phyloP scores from a whole-genome alignment of 2,888 invertebrate species.

The Dorcus parallelipipedus region DNA sequence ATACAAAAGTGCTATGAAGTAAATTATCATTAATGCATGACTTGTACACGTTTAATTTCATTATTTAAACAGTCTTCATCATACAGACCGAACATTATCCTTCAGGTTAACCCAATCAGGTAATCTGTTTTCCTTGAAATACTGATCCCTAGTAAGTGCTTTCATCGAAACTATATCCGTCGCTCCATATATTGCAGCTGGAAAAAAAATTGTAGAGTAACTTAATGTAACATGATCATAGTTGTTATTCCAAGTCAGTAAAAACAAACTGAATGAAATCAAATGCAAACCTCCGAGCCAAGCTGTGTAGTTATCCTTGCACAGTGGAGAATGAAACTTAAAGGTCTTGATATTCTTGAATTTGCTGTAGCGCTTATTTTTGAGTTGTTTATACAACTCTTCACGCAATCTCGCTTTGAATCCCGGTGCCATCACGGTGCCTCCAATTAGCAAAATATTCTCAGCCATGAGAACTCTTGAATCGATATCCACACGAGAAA shows the following conservation, averaged over 20 bases:
- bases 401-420: conserved; percentile 74
- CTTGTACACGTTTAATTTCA: too few species aligned
- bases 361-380: conserved; percentile 60
- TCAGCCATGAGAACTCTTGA: conserved; percentile 71
- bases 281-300: conserved; percentile 74
- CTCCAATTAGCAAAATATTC: conserved; percentile 85
- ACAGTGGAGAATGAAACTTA: conserved; percentile 78
- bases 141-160: conserved; percentile 72
- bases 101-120: conserved; percentile 79
- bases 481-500: conserved; percentile 81
- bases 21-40: too few species aligned
- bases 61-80: conserved; percentile 22
- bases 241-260: too few species aligned
- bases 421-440: conserved; percentile 79
- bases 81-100: conserved; percentile 53
- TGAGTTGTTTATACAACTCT: conserved; percentile 69
- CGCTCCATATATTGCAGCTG: conserved; percentile 73
- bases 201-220: conserved; percentile 22
- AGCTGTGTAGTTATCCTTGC: conserved; percentile 76
- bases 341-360: conserved; percentile 60
- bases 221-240: background rate
- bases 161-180: conserved; percentile 69
- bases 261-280: background rate
- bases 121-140: conserved; percentile 64
- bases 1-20: too few species aligned